These are phyloP conservation scores for Cranoglanis bouderius DNA, from an alignment of 2,113 vertebrate genomes.

Conservation along the genomic window DNA sequence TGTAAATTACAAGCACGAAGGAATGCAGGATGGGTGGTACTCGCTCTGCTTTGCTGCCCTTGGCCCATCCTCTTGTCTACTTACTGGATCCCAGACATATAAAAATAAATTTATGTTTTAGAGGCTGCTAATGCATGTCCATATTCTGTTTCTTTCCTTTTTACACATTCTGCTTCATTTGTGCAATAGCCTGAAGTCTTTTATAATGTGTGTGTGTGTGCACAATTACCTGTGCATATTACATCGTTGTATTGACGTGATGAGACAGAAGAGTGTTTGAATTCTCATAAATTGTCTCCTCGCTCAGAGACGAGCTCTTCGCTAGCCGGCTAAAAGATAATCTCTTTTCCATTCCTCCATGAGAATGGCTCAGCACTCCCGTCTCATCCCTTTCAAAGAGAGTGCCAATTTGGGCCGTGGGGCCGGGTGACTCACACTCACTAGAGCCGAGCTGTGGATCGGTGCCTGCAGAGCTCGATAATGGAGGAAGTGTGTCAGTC, in stretches of 20 bases:
- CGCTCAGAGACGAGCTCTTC: slow-evolving; percentile 32
- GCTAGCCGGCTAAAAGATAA: slow-evolving; percentile 50
- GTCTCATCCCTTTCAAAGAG: slow-evolving; percentile 54
- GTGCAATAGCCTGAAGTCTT: neutral
- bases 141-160: neutral
- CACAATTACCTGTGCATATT: slow-evolving; percentile 29
- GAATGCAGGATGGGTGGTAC: slow-evolving; percentile 21
- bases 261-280: slow-evolving; percentile 47
- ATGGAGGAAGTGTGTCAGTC: slow-evolving; percentile 57
- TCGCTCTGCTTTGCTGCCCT: neutral
- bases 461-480: slow-evolving; percentile 51
- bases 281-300: slow-evolving; percentile 46
- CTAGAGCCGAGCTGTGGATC: slow-evolving; percentile 41
- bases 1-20: slow-evolving; percentile 54
- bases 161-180: slow-evolving; percentile 4
- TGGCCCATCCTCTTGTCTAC: neutral
- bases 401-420: slow-evolving; percentile 50
- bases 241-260: neutral
- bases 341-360: slow-evolving; percentile 53
- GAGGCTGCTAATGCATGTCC: neutral
- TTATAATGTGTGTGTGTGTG: slow-evolving; percentile 32
- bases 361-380: slow-evolving; percentile 48
- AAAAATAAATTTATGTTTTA: neutral
- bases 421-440: slow-evolving; percentile 45
- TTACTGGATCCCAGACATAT: slow-evolving; percentile 2